Conservation (phyloP, 2,888 invertebrate species). For the Poecilobothrus nobilitatus region DNA sequence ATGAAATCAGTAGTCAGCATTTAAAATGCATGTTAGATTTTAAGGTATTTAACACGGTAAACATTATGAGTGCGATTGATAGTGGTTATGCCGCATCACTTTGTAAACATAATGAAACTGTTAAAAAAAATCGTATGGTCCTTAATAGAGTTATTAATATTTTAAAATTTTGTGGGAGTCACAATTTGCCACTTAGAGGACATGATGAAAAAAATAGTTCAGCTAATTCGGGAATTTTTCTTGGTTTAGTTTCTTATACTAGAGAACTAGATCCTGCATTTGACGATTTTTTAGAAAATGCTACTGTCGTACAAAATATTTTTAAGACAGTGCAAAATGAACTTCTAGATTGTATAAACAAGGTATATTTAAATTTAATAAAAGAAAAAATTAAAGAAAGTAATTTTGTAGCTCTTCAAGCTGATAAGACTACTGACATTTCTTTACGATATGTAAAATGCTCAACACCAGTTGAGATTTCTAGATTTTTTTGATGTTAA, state of each 20-base stretch:
- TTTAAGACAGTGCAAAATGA: too few relatives aligned
- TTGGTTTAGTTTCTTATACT: not conserved
- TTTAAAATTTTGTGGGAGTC: conserved; percentile 15
- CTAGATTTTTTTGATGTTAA: not conserved
- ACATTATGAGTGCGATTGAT: too few relatives aligned
- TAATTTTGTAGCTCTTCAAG: conserved; percentile 9
- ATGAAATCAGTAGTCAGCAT: too few relatives aligned
- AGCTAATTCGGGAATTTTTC: not conserved
- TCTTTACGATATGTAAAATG: not conserved
- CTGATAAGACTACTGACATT: conserved; percentile 7
- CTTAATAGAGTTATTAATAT: conserved; percentile 11
- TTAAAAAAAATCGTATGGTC: conserved; percentile 11
- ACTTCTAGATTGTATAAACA: too few relatives aligned
- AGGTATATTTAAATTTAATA: not conserved
- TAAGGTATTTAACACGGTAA: too few relatives aligned
- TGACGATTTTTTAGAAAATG: too few relatives aligned
- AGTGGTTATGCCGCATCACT: too few relatives aligned
- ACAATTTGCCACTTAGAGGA: conserved; percentile 9
- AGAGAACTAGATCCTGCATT: too few relatives aligned
- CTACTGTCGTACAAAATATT: too few relatives aligned
- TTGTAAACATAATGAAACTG: too few relatives aligned
- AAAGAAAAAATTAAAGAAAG: not conserved
- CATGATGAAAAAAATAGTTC: conserved; percentile 8
- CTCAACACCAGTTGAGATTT: not conserved
- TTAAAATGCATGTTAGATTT: too few relatives aligned